Conservation (phyloP, 2,888 invertebrate species). For the Hemicrepidius hirtus region DNA sequence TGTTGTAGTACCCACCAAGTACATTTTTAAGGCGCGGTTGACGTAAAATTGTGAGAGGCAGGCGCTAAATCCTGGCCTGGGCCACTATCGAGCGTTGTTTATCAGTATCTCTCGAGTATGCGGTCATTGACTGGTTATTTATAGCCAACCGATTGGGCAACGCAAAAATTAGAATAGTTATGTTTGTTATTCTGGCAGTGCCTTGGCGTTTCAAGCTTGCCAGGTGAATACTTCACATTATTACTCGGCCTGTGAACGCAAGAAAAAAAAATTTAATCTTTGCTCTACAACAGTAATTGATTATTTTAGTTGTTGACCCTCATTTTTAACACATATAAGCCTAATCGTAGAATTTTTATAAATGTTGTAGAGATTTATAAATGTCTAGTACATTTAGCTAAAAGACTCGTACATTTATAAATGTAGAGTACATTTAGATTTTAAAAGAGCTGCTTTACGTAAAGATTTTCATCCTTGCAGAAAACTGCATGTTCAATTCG, state of each 20-base stretch:
- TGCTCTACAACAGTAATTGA: no score
- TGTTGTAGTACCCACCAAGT: constrained; percentile 14
- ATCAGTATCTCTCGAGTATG: constrained; percentile 56
- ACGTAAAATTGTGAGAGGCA: constrained; percentile 31
- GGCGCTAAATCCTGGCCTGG: constrained; percentile 30
- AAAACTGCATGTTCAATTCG: no score
- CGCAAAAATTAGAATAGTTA: constrained; percentile 59
- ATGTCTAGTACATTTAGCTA: no score
- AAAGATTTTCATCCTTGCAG: no score
- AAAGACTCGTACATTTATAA: no score
- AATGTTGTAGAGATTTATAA: no score
- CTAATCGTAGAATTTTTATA: no score
- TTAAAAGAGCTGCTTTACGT: no score
- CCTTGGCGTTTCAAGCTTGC: constrained; percentile 43
- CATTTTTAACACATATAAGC: no score
- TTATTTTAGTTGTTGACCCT: no score
- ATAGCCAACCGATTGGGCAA: constrained; percentile 59
- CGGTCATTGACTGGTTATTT: constrained; percentile 60
- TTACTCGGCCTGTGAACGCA: background rate
- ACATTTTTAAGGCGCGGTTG: constrained; percentile 33
- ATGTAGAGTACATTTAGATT: no score
- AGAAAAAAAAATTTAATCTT: background rate
- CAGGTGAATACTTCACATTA: constrained; percentile 53
- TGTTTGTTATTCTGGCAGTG: constrained; percentile 54
- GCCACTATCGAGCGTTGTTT: constrained; percentile 49